phyloP scores from a whole-genome alignment of 2,797 vertebrate genomes.

The Cuniculus paca region DNA sequence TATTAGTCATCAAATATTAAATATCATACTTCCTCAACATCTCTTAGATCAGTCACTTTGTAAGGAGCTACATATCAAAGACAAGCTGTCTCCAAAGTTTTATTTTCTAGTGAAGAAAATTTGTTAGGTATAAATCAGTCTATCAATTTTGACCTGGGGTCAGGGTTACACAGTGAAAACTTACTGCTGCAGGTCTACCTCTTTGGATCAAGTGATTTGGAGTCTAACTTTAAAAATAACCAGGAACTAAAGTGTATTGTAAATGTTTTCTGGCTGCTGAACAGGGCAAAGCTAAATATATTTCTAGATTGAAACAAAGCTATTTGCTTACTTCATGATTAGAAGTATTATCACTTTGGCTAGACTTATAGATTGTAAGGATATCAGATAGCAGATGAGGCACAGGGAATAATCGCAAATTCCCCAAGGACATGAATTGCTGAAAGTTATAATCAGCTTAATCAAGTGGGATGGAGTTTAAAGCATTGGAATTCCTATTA shows the following conservation, averaged over 20 bases:
- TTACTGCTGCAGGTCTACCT: neutral
- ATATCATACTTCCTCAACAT: neutral
- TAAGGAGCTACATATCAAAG: neutral
- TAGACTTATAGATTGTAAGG: neutral
- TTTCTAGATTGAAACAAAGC: slow-evolving; percentile 23
- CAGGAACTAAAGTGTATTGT: neutral
- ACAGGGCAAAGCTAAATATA: neutral
- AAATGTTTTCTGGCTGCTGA: slow-evolving; percentile 6
- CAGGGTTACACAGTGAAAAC: slow-evolving; percentile 12
- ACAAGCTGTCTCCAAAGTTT: slow-evolving; percentile 37
- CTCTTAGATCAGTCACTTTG: slow-evolving; percentile 52
- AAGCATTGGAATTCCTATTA: slow-evolving; percentile 2
- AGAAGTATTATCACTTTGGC: neutral
- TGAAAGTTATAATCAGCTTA: neutral
- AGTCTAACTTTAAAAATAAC: slow-evolving; percentile 37
- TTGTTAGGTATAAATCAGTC: slow-evolving; percentile 17
- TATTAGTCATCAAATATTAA: neutral
- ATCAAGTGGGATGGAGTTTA: slow-evolving; percentile 1
- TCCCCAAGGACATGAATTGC: neutral
- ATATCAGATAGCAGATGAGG: neutral
- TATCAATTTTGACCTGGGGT: neutral
- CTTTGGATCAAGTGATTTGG: neutral
- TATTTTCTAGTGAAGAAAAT: slow-evolving; percentile 31
- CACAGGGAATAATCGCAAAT: neutral
- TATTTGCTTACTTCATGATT: slow-evolving; percentile 36